Evolutionary conservation across 2,888 invertebrate species (phyloP).

Genomic region (Dasypolia templi): DNA sequence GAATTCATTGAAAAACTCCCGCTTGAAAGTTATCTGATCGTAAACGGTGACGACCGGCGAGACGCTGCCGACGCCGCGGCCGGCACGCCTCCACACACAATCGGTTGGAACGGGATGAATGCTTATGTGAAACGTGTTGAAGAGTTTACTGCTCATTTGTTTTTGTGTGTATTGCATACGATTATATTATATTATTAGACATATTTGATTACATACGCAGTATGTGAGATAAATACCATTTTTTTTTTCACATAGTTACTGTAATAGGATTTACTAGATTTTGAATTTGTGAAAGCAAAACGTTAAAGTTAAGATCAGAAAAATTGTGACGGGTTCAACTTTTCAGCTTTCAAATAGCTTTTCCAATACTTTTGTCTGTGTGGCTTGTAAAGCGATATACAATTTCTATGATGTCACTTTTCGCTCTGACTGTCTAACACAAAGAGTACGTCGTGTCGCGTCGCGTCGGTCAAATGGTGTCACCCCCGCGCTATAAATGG

Average conservation of each 20-base stretch:
- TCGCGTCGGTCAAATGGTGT: slow-evolving; percentile 70
- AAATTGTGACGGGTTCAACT: slow-evolving; percentile 7
- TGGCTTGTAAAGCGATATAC: neutral
- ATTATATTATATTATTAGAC: too few species aligned
- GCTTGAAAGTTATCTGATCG: slow-evolving; percentile 89
- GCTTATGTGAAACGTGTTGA: neutral
- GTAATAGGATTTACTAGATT: neutral
- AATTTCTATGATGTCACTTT: slow-evolving; percentile 31
- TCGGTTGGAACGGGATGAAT: slow-evolving; percentile 4
- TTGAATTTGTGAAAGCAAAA: neutral
- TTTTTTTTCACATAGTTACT: neutral
- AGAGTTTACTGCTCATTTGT: slow-evolving; percentile 3
- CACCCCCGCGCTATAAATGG: slow-evolving; percentile 73
- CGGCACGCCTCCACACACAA: slow-evolving; percentile 48
- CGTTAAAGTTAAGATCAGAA: neutral
- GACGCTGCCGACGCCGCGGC: slow-evolving; percentile 25
- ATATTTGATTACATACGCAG: neutral
- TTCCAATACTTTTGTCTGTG: slow-evolving; percentile 18
- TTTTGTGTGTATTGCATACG: neutral
- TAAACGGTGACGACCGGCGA: slow-evolving; percentile 74
- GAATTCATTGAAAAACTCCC: slow-evolving; percentile 90
- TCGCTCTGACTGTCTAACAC: slow-evolving; percentile 45
- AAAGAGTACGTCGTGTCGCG: slow-evolving; percentile 59
- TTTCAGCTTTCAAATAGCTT: slow-evolving; percentile 14
- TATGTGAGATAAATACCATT: neutral